phyloP scores from a whole-genome alignment of 2,113 vertebrate genomes.

The Ellobius talpinus region DNA sequence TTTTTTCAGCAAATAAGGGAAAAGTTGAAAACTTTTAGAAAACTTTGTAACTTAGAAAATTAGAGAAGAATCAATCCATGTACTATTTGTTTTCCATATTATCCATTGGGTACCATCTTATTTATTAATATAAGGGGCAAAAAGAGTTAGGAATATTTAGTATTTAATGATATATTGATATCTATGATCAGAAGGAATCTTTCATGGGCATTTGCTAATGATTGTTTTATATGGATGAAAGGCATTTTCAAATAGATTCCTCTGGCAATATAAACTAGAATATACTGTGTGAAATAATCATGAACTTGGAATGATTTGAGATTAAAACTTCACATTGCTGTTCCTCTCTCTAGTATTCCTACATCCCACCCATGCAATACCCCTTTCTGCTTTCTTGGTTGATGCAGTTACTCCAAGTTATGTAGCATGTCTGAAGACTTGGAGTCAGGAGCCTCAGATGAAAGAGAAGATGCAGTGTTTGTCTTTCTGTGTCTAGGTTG shows the following conservation, averaged over 20 bases:
- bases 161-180: slow-evolving; percentile 10
- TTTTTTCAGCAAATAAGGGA: background rate
- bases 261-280: background rate
- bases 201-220: background rate
- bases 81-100: background rate
- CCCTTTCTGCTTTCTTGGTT: background rate
- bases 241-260: slow-evolving; percentile 29
- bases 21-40: slow-evolving; percentile 22
- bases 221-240: background rate
- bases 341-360: background rate
- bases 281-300: background rate
- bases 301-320: background rate
- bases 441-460: background rate
- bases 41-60: background rate
- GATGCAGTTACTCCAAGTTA: background rate
- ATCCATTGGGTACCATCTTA: background rate
- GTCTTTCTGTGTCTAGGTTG: background rate
- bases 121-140: background rate
- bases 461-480: background rate
- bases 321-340: background rate
- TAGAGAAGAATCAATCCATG: background rate
- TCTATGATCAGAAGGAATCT: background rate
- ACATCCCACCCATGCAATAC: background rate
- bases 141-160: background rate
- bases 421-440: background rate